phyloP scores from a whole-genome alignment of 2,797 vertebrate genomes.

The Coracias cyanogaster region DNA sequence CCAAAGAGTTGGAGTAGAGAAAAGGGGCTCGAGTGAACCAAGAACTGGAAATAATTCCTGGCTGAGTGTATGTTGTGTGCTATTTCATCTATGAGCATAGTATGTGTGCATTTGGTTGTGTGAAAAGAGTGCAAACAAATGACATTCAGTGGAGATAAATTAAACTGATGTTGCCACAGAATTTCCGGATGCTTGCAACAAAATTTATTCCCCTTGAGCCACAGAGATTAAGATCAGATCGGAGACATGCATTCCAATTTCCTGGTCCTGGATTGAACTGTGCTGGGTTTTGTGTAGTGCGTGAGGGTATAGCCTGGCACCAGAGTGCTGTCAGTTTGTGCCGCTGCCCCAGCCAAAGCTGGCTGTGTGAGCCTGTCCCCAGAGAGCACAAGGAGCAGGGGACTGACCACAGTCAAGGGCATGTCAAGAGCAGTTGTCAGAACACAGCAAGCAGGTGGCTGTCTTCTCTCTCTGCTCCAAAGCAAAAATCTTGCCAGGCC shows the following conservation, averaged over 20 bases:
- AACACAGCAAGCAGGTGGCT: not conserved
- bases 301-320: not conserved
- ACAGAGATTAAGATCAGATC: not conserved
- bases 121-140: not conserved
- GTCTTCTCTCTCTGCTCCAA: not conserved
- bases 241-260: not conserved
- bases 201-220: not conserved
- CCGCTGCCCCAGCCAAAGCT: not conserved
- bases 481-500: not conserved
- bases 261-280: not conserved
- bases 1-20: not conserved
- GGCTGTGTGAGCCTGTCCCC: not conserved
- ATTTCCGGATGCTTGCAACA: not conserved
- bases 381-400: not conserved
- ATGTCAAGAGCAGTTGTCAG: not conserved
- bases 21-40: not conserved
- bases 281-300: not conserved
- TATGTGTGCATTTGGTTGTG: not conserved
- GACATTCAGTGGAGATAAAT: not conserved
- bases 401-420: accelerated
- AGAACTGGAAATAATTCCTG: not conserved
- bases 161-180: not conserved
- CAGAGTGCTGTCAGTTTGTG: not conserved
- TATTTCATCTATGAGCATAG: not conserved
- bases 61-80: not conserved